These are phyloP conservation scores for Clamator glandarius DNA, from an alignment of 2,797 vertebrate genomes.

Conservation along the genomic window DNA sequence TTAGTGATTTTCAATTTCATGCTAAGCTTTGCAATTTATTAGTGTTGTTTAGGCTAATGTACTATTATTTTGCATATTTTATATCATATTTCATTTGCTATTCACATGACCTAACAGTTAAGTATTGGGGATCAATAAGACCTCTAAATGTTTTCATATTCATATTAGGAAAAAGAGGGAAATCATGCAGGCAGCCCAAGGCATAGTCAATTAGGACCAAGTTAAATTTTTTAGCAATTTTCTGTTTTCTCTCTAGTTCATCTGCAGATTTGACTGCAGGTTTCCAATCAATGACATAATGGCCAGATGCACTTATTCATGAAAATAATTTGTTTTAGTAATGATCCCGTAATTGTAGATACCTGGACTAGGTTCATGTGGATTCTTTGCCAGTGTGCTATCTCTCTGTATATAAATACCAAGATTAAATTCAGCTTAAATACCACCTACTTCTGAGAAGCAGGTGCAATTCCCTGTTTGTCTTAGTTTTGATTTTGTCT, in stretches of 20 bases:
- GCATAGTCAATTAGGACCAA: neutral
- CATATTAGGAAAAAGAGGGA: neutral
- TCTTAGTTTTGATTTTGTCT: neutral
- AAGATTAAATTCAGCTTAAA: constrained; percentile 44
- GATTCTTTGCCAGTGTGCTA: neutral
- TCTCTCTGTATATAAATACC: neutral
- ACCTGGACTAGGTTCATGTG: neutral
- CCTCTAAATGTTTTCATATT: constrained; percentile 54
- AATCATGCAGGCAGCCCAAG: neutral
- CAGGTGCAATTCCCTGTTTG: neutral
- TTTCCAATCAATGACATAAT: neutral
- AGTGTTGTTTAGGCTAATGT: constrained; percentile 78
- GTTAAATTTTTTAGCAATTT: neutral
- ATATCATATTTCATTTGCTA: constrained; percentile 72
- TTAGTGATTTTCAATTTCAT: constrained; percentile 82
- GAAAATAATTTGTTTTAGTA: constrained; percentile 37
- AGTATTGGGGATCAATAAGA: constrained; percentile 74
- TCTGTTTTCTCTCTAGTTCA: neutral
- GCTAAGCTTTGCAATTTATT: constrained; percentile 83
- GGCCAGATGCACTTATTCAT: neutral
- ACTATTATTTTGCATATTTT: constrained; percentile 83
- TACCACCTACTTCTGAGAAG: neutral
- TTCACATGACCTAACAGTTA: constrained; percentile 66
- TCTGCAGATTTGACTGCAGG: neutral
- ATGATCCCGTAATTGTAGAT: constrained; percentile 23